Base-by-base conservation (phyloP, 2,888 invertebrate species). In the Dasypolia templi region DNA sequence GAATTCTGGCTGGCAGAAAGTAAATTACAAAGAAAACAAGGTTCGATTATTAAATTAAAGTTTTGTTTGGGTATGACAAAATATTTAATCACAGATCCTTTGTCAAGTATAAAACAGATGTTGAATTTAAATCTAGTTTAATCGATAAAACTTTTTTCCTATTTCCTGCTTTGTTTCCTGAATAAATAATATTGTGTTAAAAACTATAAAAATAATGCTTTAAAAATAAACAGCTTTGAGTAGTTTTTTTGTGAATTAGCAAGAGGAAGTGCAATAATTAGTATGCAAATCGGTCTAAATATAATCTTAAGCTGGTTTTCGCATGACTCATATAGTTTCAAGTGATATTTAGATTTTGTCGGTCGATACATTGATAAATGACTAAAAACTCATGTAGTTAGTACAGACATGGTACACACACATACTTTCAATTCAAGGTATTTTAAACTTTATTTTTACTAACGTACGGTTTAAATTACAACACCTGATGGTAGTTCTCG, bases 161-260 rank as follows among this genome's bases (percentile, higher is more conserved):
- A n/a, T n/a, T n/a, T n/a, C n/a, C n/a, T n/a, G n/a, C n/a, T 74
- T 61, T 72, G 77, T 76, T 63, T 84, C 85, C 85, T 72, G 44
- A 32, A 49, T 55, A 66, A 46, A 81, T 61, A 61, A 51, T n/a
- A n/a, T n/a, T n/a, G n/a, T n/a, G n/a, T n/a, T n/a, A 59, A 65
- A 81, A 80, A 56, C 63, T 35, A 53, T 72, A 72, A 81, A 82
- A 86, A 85, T 85, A 81, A 84, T 78, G 80, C 82, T 84, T 77
- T 81, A 88, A 82, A 83, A 84, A 83, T 82, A 85, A 87, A 83
- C 86, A 75, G 72, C 82, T 84, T 83, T 87, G 74, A 74, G n/a
- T n/a, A n/a, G n/a, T n/a, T 86, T 89, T 87, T 87, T 86, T 84
- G 80, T 74, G 53, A 61, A 68, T 82, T 77, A 59, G 39, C 62